Conservation (phyloP, 1,140 invertebrate genomes). For the Drosophila gunungcola region DNA sequence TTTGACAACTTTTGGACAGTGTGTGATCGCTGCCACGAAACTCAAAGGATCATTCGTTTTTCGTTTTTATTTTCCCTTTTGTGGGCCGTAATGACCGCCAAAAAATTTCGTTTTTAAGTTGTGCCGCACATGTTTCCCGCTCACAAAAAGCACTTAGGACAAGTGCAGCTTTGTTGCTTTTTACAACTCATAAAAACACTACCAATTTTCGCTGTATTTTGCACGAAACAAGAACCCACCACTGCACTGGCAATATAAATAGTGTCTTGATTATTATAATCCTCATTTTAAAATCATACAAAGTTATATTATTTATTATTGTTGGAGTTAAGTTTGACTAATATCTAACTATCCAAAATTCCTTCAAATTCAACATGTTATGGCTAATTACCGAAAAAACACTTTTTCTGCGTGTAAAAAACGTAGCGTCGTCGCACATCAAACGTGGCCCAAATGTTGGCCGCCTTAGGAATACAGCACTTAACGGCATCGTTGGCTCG, state of each 20-base stretch:
- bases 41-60: conserved; percentile 25
- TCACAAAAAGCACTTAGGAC: conserved; percentile 41
- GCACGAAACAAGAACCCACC: conserved; percentile 6
- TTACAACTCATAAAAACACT: conserved; percentile 21
- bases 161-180: conserved; percentile 44
- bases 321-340: background rate
- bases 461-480: conserved; percentile 48
- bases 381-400: background rate
- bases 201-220: conserved; percentile 27
- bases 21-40: conserved; percentile 32
- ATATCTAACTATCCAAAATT: background rate
- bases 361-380: background rate
- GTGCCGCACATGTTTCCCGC: conserved; percentile 45
- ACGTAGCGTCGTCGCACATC: conserved; percentile 17
- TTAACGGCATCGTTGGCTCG: conserved; percentile 71
- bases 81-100: conserved; percentile 28
- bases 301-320: too few relatives aligned
- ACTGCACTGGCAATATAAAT: conserved; percentile 1
- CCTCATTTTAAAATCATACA: too few relatives aligned
- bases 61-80: conserved; percentile 9
- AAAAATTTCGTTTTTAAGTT: conserved; percentile 28
- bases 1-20: conserved; percentile 29
- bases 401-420: conserved; percentile 10
- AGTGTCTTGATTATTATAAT: too few relatives aligned
- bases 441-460: conserved; percentile 47